Evolutionary conservation across 2,113 vertebrate genomes (phyloP), one percentile per base, ranked within the genome.

Genomic region (Ciconia stormi): DNA sequence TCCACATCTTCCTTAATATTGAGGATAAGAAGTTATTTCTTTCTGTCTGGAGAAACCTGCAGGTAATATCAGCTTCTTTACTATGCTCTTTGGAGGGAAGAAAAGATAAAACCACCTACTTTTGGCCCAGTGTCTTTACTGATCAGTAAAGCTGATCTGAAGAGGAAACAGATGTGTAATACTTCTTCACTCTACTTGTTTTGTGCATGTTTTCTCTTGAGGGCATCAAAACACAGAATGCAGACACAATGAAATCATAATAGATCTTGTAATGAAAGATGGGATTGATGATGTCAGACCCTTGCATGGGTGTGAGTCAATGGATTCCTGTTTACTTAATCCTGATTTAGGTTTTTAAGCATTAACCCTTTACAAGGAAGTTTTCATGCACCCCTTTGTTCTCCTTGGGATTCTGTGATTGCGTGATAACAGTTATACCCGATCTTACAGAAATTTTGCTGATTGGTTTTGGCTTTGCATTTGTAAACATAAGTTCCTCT

Each of bases 321-420:
- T 47, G 63, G n/a, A 61, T 62, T 81, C 36, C 59, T 58, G 5
- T 42, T 87, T 42, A 61, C 49, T 78, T 70, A 78, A 61, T 36
- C 40, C 58, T 30, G 36, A 53, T 52, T 36, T 38, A 61, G 16
- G 8, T 23, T 67, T 80, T 70, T 61, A 70, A 62, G 26, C 13
- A 25, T 83, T 67, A 74, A 53, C 12, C 11, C 29, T 73, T 56
- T 82, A 56, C 40, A 42, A 23, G 27, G 23, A 63, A 56, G 30
- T 77, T 87, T 71, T 78, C 20, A 8, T 23, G 10, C 1, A 0
- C 78, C 16, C 13, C 30, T 73, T 87, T 0, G 0, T 29, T 78
- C 59, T 84, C 34, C 44, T 46, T 87, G 55, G 15, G 46, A 63
- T 55, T 40, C 47, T 76, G 22, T 76, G 38, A 15, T 79, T 82